These are phyloP conservation scores for Artemia sinica DNA, from an alignment of 2,888 invertebrate genomes.

Conservation along the genomic window DNA sequence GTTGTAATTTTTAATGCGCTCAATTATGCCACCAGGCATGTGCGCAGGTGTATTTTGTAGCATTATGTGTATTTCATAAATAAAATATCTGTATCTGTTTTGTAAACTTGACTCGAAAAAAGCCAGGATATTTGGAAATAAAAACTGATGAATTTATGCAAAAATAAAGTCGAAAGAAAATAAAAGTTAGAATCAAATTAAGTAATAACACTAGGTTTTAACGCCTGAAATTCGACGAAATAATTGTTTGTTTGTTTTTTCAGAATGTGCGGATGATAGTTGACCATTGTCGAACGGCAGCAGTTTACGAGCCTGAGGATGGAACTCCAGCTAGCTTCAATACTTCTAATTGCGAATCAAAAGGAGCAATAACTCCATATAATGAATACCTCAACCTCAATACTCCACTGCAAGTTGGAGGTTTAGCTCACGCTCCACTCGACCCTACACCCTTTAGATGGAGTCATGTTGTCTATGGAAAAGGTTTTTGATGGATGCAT, in stretches of 20 bases:
- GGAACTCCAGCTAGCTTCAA: conserved; percentile 75
- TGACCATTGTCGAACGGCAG: conserved; percentile 77
- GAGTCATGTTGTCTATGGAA: conserved; percentile 74
- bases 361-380: conserved; percentile 76
- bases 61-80: too few relatives aligned
- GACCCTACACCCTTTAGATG: conserved; percentile 73
- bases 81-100: too few relatives aligned
- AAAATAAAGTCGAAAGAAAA: too few relatives aligned
- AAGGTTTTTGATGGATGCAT: conserved; percentile 93
- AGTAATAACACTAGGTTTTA: too few relatives aligned
- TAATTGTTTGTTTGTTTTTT: conserved; percentile 20
- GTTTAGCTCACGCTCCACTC: conserved; percentile 71
- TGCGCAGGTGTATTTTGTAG: too few relatives aligned
- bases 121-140: too few relatives aligned
- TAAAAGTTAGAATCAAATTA: too few relatives aligned
- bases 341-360: conserved; percentile 71
- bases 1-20: too few relatives aligned
- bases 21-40: too few relatives aligned
- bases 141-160: too few relatives aligned
- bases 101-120: too few relatives aligned
- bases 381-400: conserved; percentile 91
- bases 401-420: conserved; percentile 85
- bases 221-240: too few relatives aligned
- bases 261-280: conserved; percentile 73
- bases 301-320: conserved; percentile 72